These are phyloP conservation scores for Cantharis flavilabris DNA, from an alignment of 2,888 invertebrate species.

Conservation along the genomic window DNA sequence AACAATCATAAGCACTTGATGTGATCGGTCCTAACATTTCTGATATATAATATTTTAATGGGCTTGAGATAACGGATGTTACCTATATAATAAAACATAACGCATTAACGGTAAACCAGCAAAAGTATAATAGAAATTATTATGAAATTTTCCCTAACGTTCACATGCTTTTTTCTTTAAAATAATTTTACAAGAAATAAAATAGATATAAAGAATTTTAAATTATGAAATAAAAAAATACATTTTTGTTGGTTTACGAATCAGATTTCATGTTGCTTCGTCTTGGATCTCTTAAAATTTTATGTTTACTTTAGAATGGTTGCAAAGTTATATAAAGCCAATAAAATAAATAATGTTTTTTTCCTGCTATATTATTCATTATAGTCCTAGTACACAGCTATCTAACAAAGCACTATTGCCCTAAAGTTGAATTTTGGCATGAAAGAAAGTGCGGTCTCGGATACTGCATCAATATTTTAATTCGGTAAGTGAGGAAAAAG, in stretches of 20 bases:
- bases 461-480: conserved; percentile 33
- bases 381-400: conserved; percentile 17
- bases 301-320: not conserved
- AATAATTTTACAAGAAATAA: not conserved
- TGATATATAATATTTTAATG: not conserved
- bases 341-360: conserved; percentile 18
- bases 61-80: not conserved
- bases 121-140: not conserved
- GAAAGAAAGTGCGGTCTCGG: conserved; percentile 26
- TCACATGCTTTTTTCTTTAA: not conserved
- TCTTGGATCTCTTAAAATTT: conserved; percentile 4
- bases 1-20: not conserved
- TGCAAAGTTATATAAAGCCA: not conserved
- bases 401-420: conserved; percentile 21
- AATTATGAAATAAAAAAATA: not conserved
- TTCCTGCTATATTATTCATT: conserved; percentile 29
- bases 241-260: not conserved
- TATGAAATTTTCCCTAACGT: not conserved
- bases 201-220: not conserved
- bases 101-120: not conserved
- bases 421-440: conserved; percentile 22
- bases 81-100: not conserved
- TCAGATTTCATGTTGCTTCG: not conserved
- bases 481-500: conserved; percentile 25
- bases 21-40: not conserved